Evolutionary conservation across 2,888 invertebrate species (phyloP), one percentile per base, ranked within the genome.

Genomic region (Lepeophtheirus nordmannii): DNA sequence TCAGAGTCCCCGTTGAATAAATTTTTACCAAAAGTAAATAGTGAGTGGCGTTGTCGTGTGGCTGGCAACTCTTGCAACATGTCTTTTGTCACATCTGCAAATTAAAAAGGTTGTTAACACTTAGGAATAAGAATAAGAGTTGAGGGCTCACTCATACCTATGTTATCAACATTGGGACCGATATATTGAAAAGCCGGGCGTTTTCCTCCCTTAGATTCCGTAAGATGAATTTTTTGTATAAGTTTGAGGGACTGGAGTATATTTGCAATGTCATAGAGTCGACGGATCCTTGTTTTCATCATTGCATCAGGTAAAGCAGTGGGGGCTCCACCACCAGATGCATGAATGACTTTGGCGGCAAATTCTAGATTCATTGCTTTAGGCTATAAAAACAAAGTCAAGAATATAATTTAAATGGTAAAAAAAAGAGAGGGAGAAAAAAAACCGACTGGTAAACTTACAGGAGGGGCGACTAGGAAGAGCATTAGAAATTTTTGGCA

Each of bases 251-350:
- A 20, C 70, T 84, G 83, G 71, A 86, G 79, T 70, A 86, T 85
- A 76, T 86, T 86, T 68, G 86, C 85, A 71, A 86, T 85, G 74
- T 86, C 86, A 75, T 86, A 86, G 39, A 86, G 78, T 70, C 86
- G 79, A 68, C 86, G 79, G 46, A 69, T 67, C 11, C 66, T 38
- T 17, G 66, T 66, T 68, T 65, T 58, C 65, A 65, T 58, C 11
- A 65, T 40, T 7, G 65, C 30, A 12, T 58, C 58, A 10, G 57
- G 65, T 12, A 65, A 23, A 58, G 39, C 20, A 37, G 56, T 56
- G 7, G 30, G 30, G 58, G 17, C 58, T n/a, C 58, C 23, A 23
- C 58, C 58, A 20, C 58, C 58, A 17, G 53, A 46, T 65, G 78
- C 82, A 70, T 84, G 82, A 65, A 84, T 77, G 69, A 84, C 81